Base-by-base conservation (phyloP, 2,888 invertebrate genomes). In the Trachelus tabidus region DNA sequence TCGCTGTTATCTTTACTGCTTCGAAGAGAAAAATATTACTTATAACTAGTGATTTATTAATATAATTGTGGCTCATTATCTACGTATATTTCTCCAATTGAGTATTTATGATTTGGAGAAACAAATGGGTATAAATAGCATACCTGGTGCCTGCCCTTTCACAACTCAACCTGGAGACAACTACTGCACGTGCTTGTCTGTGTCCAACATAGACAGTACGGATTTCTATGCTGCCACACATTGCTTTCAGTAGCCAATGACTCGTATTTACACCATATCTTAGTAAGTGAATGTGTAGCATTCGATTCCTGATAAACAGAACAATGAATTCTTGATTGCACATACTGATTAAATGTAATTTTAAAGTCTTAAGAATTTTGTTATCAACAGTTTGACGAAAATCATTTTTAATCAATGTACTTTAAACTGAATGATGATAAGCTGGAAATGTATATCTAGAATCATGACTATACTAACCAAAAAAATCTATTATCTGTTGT, bases 121-220 rank as follows among this genome's bases (percentile, higher is more conserved):
- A 75, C 6, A 30, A n/a, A 69, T 68, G 23, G 33, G 31, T 71
- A 71, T 9, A 71, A 33, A 71, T 31, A 56, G 82, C 81, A 77
- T 89, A 94, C 92, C 97, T 94, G 34, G 99, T 99, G 37, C 99
- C 99, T 77, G 99, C 99, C 85, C 99, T 94, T 92, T 99, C 99
- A 92, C 98, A 99, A 90, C 98, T 98, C 40, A 99, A 94, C 80
- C 99, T 94, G 1, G 99, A 99, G 81, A 99, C 95, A 34, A 99
- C 95, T n/a, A 98, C 97, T 4, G 98, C 98, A 85, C 97, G 94
- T 4, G 98, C 99, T 92, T 98, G 98, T 77, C 97, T 94, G 86
- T 97, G 97, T 0, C 98, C 98, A 75, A 98, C 98, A 92, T 99
- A 99, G n/a, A 99, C 97, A 1, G 99, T 99, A 81, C 98, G 95